Evolutionary conservation across 2,888 invertebrate species (phyloP).

Genomic region (Scaptomyza cyrtandrae): DNA sequence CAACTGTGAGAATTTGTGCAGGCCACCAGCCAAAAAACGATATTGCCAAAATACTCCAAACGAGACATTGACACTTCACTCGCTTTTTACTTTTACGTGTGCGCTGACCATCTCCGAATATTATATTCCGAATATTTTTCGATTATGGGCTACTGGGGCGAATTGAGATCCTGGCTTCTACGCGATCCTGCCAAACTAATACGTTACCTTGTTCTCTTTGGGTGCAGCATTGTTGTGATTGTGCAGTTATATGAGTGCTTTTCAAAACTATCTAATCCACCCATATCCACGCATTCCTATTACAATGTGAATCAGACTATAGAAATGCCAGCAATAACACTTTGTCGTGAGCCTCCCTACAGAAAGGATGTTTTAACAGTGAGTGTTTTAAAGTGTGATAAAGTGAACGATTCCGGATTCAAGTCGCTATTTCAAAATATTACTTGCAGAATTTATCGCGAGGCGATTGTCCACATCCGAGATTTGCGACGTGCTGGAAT

Average conservation of each 20-base stretch:
- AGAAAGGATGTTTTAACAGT: slow-evolving; percentile 86
- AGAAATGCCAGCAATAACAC: slow-evolving; percentile 88
- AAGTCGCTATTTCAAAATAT: too few species aligned
- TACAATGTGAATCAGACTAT: slow-evolving; percentile 88
- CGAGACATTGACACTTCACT: slow-evolving; percentile 52
- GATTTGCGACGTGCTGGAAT: slow-evolving; percentile 86
- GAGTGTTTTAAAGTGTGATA: slow-evolving; percentile 65
- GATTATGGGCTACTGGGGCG: slow-evolving; percentile 81
- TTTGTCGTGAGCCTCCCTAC: slow-evolving; percentile 89
- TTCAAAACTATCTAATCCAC: slow-evolving; percentile 87
- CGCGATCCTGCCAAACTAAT: slow-evolving; percentile 86
- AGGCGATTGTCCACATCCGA: slow-evolving; percentile 84
- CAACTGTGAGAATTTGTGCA: slow-evolving; percentile 67
- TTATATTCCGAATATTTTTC: background rate
- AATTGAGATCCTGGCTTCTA: slow-evolving; percentile 79
- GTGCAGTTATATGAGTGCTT: slow-evolving; percentile 88
- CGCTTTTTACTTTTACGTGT: slow-evolving; percentile 50
- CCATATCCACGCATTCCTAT: slow-evolving; percentile 89
- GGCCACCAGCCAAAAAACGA: slow-evolving; percentile 29
- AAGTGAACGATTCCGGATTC: background rate
- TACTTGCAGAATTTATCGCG: slow-evolving; percentile 53
- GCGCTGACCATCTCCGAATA: slow-evolving; percentile 6
- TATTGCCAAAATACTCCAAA: slow-evolving; percentile 18
- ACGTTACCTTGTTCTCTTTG: slow-evolving; percentile 86
- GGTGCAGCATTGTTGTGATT: slow-evolving; percentile 86